phyloP scores from a whole-genome alignment of 2,888 invertebrate genomes.

The Lepeophtheirus nordmannii region DNA sequence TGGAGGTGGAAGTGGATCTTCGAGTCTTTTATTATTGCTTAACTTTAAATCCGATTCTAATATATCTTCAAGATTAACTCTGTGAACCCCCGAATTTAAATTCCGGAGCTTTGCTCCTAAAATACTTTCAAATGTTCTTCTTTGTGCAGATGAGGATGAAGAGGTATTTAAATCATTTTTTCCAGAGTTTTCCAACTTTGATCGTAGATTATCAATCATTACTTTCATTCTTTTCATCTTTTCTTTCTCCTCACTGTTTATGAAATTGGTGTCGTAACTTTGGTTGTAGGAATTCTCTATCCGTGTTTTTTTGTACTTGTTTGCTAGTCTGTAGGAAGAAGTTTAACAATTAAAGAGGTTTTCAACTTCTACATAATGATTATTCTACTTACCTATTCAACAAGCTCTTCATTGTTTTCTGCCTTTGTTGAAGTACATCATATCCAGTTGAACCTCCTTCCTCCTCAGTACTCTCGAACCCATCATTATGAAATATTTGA shows the following conservation, averaged over 20 bases:
- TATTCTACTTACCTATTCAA: neutral
- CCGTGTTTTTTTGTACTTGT: constrained; percentile 4
- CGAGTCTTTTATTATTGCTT: neutral
- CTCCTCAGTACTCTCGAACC: neutral
- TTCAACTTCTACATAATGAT: too few species aligned
- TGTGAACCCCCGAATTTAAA: constrained; percentile 5
- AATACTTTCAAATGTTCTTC: neutral
- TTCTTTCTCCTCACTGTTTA: neutral
- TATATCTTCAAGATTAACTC: constrained; percentile 15
- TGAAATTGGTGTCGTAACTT: neutral
- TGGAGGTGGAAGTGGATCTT: constrained; percentile 12
- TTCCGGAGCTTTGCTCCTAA: constrained; percentile 9
- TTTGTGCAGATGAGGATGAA: neutral
- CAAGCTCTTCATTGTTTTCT: neutral
- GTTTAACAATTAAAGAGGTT: too few species aligned
- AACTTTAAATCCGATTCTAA: constrained; percentile 7
- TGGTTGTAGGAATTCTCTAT: neutral
- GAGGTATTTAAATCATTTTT: neutral
- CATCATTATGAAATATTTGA: neutral
- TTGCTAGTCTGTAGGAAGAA: neutral
- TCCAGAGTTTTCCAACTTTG: constrained; percentile 4
- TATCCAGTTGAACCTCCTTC: neutral
- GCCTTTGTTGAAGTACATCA: neutral
- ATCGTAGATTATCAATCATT: constrained; percentile 19
- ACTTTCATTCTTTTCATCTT: constrained; percentile 9